phyloP scores from a whole-genome alignment of 2,113 vertebrate genomes.

The Urocitellus parryii region DNA sequence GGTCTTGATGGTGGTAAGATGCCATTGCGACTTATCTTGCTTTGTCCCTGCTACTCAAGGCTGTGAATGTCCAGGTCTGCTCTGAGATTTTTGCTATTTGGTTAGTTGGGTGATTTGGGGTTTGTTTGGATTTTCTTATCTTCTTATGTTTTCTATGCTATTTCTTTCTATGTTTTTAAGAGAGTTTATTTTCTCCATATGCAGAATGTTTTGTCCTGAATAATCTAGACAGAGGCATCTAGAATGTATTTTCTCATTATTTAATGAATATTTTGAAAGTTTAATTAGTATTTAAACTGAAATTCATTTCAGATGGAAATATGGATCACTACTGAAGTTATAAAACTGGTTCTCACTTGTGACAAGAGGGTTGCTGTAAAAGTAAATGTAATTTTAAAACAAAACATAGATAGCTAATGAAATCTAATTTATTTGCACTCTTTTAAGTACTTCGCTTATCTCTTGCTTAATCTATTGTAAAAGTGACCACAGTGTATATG shows the following conservation, averaged over 20 bases:
- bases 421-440: neutral
- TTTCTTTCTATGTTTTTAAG: neutral
- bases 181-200: neutral
- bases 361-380: neutral
- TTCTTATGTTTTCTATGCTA: neutral
- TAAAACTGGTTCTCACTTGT: neutral
- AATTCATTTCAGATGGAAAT: constrained; percentile 38
- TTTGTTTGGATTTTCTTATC: neutral
- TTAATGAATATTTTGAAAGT: constrained; percentile 47
- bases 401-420: neutral
- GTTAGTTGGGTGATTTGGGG: neutral
- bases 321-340: neutral
- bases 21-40: neutral
- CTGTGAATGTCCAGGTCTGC: neutral
- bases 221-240: neutral
- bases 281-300: neutral
- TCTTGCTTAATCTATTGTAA: neutral
- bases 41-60: neutral
- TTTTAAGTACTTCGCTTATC: neutral
- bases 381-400: neutral
- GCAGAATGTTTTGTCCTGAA: neutral
- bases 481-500: neutral
- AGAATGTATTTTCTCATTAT: neutral
- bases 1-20: neutral
- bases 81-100: neutral